phyloP scores from a whole-genome alignment of 2,113 vertebrate species.

The Ceratotherium simum region DNA sequence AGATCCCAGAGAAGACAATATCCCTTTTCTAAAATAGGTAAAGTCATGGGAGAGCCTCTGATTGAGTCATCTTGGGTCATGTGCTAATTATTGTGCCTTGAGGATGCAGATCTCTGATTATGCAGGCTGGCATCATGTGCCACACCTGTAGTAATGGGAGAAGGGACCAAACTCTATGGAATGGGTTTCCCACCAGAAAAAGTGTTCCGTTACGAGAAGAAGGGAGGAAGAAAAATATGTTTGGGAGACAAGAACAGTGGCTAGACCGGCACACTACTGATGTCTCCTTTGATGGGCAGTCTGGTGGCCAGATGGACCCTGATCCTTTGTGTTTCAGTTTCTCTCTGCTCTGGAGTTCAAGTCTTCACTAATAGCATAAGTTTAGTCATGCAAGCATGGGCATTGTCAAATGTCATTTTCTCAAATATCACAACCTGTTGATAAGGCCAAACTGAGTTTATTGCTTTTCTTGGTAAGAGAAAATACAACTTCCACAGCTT shows the following conservation, averaged over 20 bases:
- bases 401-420: background rate
- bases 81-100: background rate
- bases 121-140: background rate
- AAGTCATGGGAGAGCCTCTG: background rate
- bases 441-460: background rate
- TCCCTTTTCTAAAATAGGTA: background rate
- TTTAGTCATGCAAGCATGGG: background rate
- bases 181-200: background rate
- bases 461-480: background rate
- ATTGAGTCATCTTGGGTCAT: background rate
- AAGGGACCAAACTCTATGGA: background rate
- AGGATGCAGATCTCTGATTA: background rate
- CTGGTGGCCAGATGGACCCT: background rate
- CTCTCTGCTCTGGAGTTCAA: background rate
- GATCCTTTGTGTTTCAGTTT: background rate
- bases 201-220: background rate
- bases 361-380: background rate
- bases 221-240: background rate
- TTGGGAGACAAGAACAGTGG: background rate
- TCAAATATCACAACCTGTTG: background rate
- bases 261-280: background rate
- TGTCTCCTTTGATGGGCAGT: background rate
- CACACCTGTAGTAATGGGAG: background rate
- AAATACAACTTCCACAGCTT: background rate
- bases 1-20: background rate